Conservation (phyloP, 2,888 invertebrate species). For the Trimorus sp. region DNA sequence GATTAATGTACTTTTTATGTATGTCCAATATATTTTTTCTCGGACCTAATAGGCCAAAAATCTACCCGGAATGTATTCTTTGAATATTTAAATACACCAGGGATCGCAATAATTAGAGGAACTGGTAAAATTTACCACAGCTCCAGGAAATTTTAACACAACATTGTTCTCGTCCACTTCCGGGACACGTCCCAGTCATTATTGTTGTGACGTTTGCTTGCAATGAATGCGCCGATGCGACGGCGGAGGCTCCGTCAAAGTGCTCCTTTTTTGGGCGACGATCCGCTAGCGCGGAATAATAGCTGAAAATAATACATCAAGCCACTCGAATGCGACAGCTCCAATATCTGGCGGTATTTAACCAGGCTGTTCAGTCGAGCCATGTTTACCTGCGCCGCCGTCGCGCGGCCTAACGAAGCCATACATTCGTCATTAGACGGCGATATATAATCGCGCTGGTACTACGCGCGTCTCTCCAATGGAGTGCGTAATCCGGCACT, state of each 20-base stretch:
- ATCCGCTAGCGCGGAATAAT: constrained; percentile 64
- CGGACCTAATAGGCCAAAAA: too few relatives aligned
- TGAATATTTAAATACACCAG: too few relatives aligned
- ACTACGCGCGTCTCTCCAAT: constrained; percentile 49
- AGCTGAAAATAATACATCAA: constrained; percentile 75
- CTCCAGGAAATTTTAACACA: too few relatives aligned
- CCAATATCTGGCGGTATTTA: constrained; percentile 67
- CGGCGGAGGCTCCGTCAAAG: constrained; percentile 33
- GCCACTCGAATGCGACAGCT: constrained; percentile 73
- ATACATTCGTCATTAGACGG: constrained; percentile 54
- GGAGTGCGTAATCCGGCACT: constrained; percentile 51
- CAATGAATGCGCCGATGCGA: constrained; percentile 13
- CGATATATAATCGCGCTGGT: constrained; percentile 57
- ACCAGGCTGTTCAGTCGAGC: constrained; percentile 50
- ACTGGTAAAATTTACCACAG: too few relatives aligned
- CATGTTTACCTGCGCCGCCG: constrained; percentile 51
- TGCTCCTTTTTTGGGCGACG: constrained; percentile 35
- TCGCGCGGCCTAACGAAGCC: constrained; percentile 51
- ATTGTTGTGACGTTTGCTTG: constrained; percentile 44
- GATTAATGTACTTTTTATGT: too few relatives aligned
- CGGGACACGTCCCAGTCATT: constrained; percentile 17
- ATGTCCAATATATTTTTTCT: too few relatives aligned
- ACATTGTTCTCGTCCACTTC: background rate
- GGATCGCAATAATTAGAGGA: too few relatives aligned
- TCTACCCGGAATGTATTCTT: too few relatives aligned